Base-by-base conservation (phyloP, 2,888 invertebrate genomes). In the Boloria selene region DNA sequence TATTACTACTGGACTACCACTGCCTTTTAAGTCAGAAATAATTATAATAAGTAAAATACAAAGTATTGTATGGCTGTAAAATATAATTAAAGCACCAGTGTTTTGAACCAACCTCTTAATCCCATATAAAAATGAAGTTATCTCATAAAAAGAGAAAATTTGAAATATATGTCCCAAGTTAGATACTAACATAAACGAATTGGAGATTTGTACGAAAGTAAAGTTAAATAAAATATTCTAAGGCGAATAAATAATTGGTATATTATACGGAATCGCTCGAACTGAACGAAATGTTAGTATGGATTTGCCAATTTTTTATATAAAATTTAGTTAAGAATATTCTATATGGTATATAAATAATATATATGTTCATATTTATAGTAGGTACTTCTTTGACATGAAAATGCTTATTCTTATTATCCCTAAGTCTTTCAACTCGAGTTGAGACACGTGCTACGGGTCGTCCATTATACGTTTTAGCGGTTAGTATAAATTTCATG, bases 211-310 rank as follows among this genome's bases (percentile, higher is more conserved):
- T 76, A 80, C 79, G 74, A 74, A 76, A 80, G 81, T 79, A 80
- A 80, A 75, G 71, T 74, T 68, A 65, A 73, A 75, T 79, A 80
- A 76, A 79, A 80, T 81, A 78, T 80, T 78, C 77, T 71, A 77
- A 76, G 77, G 75, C 75, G 75, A 68, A 65, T 75, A 75, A 77
- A 80, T 84, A 85, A 87, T 87, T 86, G 82, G 79, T 85, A 86
- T 87, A 86, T 87, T 88, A 86, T 86, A 83, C 86, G 78, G 83
- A 79, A 77, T 61, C 65, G 22, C 65, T 68, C 61, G 53, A 51
- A 53, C 26, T 47, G 58, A 26, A 13, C 4, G 55, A 38, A 53
- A 55, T 58, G 47, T 5, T 71, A 53, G 0, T 22, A 45, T 72
- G 75, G 78, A 79, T 70, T 72, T 31, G 71, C 38, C 65, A 2